Conservation (phyloP, 2,797 vertebrate species). For the Argentina silus region DNA sequence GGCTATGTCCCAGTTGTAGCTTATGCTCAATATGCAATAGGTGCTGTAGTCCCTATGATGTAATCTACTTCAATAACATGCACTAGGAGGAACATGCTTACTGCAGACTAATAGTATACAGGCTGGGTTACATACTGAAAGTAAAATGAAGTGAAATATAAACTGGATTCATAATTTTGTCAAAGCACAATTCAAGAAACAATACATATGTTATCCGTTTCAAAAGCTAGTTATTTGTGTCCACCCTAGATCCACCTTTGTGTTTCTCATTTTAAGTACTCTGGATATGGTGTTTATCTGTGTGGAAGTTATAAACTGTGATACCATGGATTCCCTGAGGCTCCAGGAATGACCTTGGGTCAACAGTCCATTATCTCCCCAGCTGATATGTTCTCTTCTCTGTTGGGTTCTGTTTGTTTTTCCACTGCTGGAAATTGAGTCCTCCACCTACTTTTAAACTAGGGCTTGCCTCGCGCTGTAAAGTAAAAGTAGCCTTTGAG, state of each 20-base stretch:
- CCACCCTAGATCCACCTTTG: background rate
- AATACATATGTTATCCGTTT: background rate
- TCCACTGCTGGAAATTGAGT: constrained; percentile 39
- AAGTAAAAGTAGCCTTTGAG: background rate
- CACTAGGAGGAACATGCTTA: background rate
- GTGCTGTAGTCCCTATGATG: background rate
- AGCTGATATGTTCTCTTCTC: constrained; percentile 33
- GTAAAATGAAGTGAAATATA: background rate
- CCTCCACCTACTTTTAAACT: constrained; percentile 23
- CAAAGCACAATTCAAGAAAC: background rate
- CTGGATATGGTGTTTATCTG: constrained; percentile 30
- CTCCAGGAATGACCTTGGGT: constrained; percentile 36
- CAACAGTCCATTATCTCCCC: constrained; percentile 44
- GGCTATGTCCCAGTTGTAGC: background rate
- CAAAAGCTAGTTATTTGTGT: background rate
- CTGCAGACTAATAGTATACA: constrained; percentile 20
- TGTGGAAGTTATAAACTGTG: constrained; percentile 47
- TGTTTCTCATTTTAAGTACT: constrained; percentile 3
- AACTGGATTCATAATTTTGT: background rate
- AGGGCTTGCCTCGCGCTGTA: background rate
- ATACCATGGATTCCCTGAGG: constrained; percentile 26
- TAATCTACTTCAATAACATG: background rate
- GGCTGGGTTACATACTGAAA: background rate
- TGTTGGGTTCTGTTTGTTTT: constrained; percentile 53
- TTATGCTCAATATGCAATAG: background rate